Evolutionary conservation across 2,113 vertebrate genomes (phyloP), one percentile per base, ranked within the genome.

Genomic region (Egretta garzetta): DNA sequence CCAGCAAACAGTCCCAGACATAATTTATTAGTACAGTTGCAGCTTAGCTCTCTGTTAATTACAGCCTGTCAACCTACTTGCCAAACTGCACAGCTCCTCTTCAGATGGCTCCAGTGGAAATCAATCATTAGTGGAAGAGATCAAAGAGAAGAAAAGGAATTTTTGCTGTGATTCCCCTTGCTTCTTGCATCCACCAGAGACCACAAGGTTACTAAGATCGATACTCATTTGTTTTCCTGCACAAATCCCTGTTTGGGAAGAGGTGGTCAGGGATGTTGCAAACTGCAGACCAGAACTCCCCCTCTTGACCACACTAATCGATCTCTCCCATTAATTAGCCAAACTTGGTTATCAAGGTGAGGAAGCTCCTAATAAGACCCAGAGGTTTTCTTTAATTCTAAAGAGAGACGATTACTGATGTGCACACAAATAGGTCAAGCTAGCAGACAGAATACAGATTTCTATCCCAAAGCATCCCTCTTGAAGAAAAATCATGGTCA

Each of bases 311-410:
- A 63, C 74, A 70, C 10, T 43, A 28, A 82, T 52, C 14, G 6
- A 66, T 88, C 12, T 85, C 71, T 59, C 60, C 33, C 10, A 5
- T 75, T 81, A 92, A 88, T 91, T 41, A 87, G 80, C 18, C 3
- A 27, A 63, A 91, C 30, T 88, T 50, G 7, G 80, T 96, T 94
- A 92, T 91, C 73, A 95, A 84, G 41, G n/a, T 14, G 4, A 96
- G 73, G 85, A 96, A 89, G 55, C 33, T 74, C 63, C 86, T 92
- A 95, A 94, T 83, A 96, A 97, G 71, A 67, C 90, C 68, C 53
- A 80, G 12, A 82, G 71, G 59, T 4, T 47, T 47, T 75, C 81
- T 84, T 63, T 63, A 39, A 47, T 85, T 90, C 84, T 82, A 68
- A 73, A 89, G 55, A 90, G 60, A 86, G 37, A 47, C 32, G 37